Evolutionary conservation across 2,888 invertebrate genomes (phyloP), one percentile per base, ranked within the genome.

Genomic region (Mythimna pallens): DNA sequence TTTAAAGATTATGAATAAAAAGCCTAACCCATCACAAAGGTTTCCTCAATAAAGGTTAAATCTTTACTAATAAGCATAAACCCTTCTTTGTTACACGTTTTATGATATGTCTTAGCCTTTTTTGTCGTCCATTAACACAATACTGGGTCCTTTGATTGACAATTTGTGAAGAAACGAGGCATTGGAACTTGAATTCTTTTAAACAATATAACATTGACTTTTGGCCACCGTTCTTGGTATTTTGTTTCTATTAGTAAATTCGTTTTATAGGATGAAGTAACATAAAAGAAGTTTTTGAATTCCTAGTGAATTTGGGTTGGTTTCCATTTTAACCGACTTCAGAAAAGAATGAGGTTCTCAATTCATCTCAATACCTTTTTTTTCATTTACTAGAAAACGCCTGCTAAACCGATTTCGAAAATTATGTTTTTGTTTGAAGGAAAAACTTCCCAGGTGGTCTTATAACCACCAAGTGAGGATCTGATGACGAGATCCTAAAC

Each of bases 241-340:
- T 82, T 22, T n/a, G 10, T 61, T 78, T 68, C n/a, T 58, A 22
- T 66, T 68, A 30, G 54, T 47, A 17, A 47, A 43, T 50, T 78
- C 78, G 65, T 62, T 71, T 78, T 73, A 73, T 73, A 59, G 30
- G 68, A 73, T 69, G 22, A 43, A n/a, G 43, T 43, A 59, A 73
- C 68, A 80, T 65, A 82, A 80, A 82, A 22, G 17, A 17, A 14
- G 54, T 62, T 73, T 72, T 77, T 81, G 58, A 62, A 6, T 43
- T 20, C n/a, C 17, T 20, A 40, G 12, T 34, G 47, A 50, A 47
- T 58, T 76, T 61, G 65, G 52, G 70, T 47, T 47, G 47, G 17
- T 20, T 20, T 47, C 17, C 6, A 7, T 47, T 47, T 17, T 47
- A 47, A 47, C 17, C 47, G 14, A 47, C 1, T 17, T 17, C 17